Percentiles rank a stretch among this genome's conserved stretches.
Conservation (phyloP, 2,113 vertebrate species). For the Heterochromis multidens region DNA sequence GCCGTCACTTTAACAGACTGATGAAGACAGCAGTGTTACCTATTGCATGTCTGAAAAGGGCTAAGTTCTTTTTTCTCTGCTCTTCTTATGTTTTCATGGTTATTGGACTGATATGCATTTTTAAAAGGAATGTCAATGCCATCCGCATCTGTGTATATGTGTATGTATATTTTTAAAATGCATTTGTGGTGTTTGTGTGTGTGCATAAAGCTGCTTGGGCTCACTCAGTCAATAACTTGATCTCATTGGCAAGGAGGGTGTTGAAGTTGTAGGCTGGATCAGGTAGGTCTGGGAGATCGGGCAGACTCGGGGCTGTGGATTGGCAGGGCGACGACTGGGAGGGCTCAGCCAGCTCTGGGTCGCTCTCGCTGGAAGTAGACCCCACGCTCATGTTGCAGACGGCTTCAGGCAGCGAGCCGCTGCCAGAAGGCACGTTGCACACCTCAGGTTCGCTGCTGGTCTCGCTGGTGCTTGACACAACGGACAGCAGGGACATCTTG, state of each 20-base stretch:
- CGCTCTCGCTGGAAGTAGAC: constrained; percentile 87
- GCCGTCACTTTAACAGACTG: neutral
- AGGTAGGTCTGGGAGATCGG: constrained; percentile 65
- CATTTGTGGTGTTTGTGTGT: constrained; percentile 24
- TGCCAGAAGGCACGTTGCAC: constrained; percentile 66
- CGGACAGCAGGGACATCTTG: constrained; percentile 84
- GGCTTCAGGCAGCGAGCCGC: constrained; percentile 73
- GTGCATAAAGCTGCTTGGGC: constrained; percentile 49
- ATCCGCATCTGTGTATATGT: constrained; percentile 23
- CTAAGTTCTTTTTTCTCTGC: constrained; percentile 1
- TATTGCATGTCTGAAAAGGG: neutral
- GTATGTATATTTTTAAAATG: constrained; percentile 12
- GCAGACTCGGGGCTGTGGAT: constrained; percentile 49
- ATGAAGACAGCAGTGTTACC: neutral
- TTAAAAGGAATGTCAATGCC: constrained; percentile 45
- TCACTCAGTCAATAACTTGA: constrained; percentile 87
- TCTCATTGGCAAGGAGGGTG: constrained; percentile 82
- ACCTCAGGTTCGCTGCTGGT: constrained; percentile 83
- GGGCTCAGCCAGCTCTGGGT: constrained; percentile 82
- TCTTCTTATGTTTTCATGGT: constrained; percentile 24
- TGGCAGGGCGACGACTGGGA: constrained; percentile 66
- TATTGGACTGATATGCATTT: constrained; percentile 37
- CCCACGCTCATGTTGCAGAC: constrained; percentile 83
- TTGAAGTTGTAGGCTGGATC: constrained; percentile 84
- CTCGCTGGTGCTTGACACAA: constrained; percentile 83